Conservation (phyloP, 1,140 invertebrate genomes). For the Lordiphosa collinella region DNA sequence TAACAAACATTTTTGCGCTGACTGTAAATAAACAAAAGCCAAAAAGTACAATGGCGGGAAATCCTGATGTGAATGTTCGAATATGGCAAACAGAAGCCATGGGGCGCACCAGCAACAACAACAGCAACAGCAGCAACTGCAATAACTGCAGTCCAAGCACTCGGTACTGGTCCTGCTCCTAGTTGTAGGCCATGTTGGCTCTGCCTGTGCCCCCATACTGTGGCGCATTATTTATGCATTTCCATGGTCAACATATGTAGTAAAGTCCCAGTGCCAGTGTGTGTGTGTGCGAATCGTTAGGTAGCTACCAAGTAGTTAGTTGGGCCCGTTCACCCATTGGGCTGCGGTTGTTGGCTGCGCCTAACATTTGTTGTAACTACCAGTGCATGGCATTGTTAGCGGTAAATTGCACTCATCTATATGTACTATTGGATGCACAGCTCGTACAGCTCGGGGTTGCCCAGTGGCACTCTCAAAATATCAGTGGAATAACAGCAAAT, state of each 20-base stretch:
- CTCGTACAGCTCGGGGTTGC: slow-evolving; percentile 8
- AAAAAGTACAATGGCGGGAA: slow-evolving; percentile 76
- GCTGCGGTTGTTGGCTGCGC: slow-evolving; percentile 67
- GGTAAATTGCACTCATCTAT: slow-evolving; percentile 77
- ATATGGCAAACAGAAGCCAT: slow-evolving; percentile 67
- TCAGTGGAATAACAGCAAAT: slow-evolving; percentile 76
- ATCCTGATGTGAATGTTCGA: slow-evolving; percentile 76
- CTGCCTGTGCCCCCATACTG: slow-evolving; percentile 43
- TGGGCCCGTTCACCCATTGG: slow-evolving; percentile 15
- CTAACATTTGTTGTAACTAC: slow-evolving; percentile 77
- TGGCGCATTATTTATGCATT: slow-evolving; percentile 76
- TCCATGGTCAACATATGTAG: slow-evolving; percentile 76
- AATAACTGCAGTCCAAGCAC: slow-evolving; percentile 14
- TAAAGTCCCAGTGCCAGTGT: slow-evolving; percentile 17
- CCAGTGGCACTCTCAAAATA: slow-evolving; percentile 64
- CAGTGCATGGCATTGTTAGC: slow-evolving; percentile 74
- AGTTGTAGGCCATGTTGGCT: slow-evolving; percentile 61
- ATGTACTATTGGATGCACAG: slow-evolving; percentile 49
- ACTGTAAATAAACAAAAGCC: slow-evolving; percentile 77
- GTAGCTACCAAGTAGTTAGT: slow-evolving; percentile 72
- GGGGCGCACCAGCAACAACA: slow-evolving; percentile 15
- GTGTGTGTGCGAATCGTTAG: slow-evolving; percentile 59
- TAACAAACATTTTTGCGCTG: slow-evolving; percentile 75
- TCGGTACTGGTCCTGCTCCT: slow-evolving; percentile 39
- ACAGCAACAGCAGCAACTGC: slow-evolving; percentile 10